phyloP scores from a whole-genome alignment of 2,888 invertebrate genomes.

The Drosophila barbarae region DNA sequence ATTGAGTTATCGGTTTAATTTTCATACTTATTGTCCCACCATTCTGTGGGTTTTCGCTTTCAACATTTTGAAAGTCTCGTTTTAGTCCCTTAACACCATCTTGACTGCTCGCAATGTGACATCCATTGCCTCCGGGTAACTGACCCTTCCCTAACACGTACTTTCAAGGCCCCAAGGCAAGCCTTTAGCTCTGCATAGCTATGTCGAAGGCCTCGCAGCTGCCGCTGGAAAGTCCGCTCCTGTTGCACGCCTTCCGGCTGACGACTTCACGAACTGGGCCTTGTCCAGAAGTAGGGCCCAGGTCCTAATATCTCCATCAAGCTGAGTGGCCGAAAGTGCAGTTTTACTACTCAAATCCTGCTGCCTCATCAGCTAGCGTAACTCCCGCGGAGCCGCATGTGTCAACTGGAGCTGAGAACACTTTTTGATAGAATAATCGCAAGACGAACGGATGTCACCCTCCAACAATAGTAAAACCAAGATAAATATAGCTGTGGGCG shows the following conservation, averaged over 20 bases:
- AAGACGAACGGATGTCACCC: conserved; percentile 8
- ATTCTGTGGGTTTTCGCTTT: conserved; percentile 39
- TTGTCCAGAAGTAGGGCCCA: conserved; percentile 39
- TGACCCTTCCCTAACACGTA: conserved; percentile 31
- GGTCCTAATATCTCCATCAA: conserved; percentile 38
- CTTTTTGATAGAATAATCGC: not conserved
- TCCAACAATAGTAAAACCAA: conserved; percentile 37
- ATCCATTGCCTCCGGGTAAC: conserved; percentile 15
- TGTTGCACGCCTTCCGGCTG: too few species aligned
- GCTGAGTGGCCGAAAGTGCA: conserved; percentile 9
- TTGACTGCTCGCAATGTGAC: conserved; percentile 31
- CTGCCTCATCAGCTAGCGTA: conserved; percentile 45
- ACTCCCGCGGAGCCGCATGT: conserved; percentile 27
- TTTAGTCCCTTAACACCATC: conserved; percentile 37
- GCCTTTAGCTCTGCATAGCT: conserved; percentile 37
- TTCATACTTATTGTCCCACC: conserved; percentile 21
- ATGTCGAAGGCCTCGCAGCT: conserved; percentile 41
- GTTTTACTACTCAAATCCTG: conserved; percentile 12
- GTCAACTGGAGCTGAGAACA: conserved; percentile 27
- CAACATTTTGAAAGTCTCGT: conserved; percentile 34
- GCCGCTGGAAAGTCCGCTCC: conserved; percentile 36
- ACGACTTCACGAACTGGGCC: not conserved
- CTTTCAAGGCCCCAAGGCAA: conserved; percentile 48
- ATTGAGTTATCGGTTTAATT: not conserved
- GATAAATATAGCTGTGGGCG: conserved; percentile 19